These are phyloP conservation scores for Cotesia chilonis DNA, from an alignment of 1,140 invertebrate species.

Conservation along the genomic window DNA sequence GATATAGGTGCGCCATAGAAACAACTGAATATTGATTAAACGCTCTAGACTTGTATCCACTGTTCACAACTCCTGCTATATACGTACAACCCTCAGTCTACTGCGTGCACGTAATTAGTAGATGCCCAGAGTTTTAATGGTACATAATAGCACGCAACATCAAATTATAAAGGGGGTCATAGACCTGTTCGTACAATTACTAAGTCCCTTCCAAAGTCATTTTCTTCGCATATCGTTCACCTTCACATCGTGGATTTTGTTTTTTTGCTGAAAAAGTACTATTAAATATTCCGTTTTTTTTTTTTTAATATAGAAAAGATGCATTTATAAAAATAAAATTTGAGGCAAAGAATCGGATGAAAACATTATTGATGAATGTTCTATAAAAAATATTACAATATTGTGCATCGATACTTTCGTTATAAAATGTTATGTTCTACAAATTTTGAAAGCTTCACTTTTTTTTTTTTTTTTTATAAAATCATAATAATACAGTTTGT, in stretches of 20 bases:
- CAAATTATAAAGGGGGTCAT: constrained; percentile 52
- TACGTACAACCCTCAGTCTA: constrained; percentile 9
- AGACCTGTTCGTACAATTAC: constrained; percentile 45
- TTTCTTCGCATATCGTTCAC: constrained; percentile 30
- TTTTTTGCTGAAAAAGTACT: neutral
- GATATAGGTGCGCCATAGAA: constrained; percentile 40
- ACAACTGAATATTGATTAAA: constrained; percentile 58
- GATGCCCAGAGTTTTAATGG: constrained; percentile 57
- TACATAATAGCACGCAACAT: constrained; percentile 58
- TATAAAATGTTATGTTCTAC: too few species aligned
- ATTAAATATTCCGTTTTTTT: neutral
- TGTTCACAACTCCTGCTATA: constrained; percentile 23
- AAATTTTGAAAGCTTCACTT: too few species aligned
- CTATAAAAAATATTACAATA: too few species aligned
- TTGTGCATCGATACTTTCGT: too few species aligned
- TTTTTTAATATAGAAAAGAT: neutral
- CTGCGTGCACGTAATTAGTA: constrained; percentile 57
- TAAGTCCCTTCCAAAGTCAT: constrained; percentile 36
- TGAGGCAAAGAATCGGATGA: too few species aligned
- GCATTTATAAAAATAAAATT: too few species aligned
- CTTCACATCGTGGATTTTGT: neutral
- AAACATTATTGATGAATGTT: too few species aligned
- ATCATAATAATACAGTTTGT: too few species aligned
- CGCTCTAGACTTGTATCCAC: constrained; percentile 38
- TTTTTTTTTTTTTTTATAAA: too few species aligned